These are phyloP conservation scores for Dendrolimus punctatus DNA, from an alignment of 1,140 invertebrate genomes.

Conservation along the genomic window DNA sequence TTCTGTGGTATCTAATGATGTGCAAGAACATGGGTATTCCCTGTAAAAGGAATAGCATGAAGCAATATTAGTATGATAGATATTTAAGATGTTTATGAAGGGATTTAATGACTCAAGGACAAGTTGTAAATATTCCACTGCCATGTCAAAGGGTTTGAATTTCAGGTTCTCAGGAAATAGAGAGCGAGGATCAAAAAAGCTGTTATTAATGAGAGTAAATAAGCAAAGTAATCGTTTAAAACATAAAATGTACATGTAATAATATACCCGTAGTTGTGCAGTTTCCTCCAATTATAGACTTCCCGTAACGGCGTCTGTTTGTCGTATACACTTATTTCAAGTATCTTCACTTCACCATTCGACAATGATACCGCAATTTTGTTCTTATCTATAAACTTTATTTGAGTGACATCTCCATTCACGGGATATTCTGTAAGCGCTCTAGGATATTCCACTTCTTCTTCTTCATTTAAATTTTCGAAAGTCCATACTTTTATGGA, in stretches of 20 bases:
- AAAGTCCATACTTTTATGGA: conserved; percentile 80
- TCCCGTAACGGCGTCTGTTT: conserved; percentile 57
- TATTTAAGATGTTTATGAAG: neutral
- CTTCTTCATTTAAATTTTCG: conserved; percentile 70
- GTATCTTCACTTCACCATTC: conserved; percentile 75
- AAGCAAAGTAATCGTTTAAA: too few species aligned
- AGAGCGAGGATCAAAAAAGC: too few species aligned
- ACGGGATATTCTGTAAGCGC: conserved; percentile 62
- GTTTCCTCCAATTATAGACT: conserved; percentile 65
- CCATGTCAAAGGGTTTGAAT: too few species aligned
- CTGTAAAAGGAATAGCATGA: conserved; percentile 22
- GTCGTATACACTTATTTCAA: conserved; percentile 74
- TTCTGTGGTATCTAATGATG: conserved; percentile 78
- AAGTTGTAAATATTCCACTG: too few species aligned
- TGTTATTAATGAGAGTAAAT: too few species aligned
- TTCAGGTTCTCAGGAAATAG: too few species aligned
- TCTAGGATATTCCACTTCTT: conserved; percentile 69
- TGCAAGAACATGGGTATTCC: conserved; percentile 74
- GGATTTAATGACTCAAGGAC: too few species aligned
- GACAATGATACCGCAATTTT: conserved; percentile 78
- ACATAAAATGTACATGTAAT: too few species aligned
- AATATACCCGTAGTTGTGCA: conserved; percentile 77
- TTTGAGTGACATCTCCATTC: conserved; percentile 72
- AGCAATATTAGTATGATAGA: neutral
- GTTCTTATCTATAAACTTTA: conserved; percentile 77